Base-by-base conservation (phyloP, 2,113 vertebrate species). In the Megaceryle torquata region DNA sequence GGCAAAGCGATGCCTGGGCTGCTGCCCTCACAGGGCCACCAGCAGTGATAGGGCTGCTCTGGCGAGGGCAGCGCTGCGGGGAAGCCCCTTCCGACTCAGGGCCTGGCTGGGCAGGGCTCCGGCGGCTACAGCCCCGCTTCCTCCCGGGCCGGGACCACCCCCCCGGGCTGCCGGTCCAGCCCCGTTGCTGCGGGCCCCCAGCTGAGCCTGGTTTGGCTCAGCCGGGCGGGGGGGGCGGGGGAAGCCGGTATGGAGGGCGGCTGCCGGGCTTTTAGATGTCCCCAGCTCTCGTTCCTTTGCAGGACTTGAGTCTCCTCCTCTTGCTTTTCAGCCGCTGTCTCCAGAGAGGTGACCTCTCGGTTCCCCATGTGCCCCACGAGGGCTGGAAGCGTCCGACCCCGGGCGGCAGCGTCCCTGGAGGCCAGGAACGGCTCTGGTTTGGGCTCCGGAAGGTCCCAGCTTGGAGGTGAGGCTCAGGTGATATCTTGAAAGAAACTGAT, bases 341-440 rank as follows among this genome's bases (percentile, higher is more conserved):
- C 18, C 83, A 51, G 35, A 29, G 12, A 21, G 22, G 69, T 2
- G 19, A 28, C 16, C 33, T 31, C 13, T 41, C 0, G 0, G 26
- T 4, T 25, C 17, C n/a, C 15, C 2, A 5, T 8, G 21, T 11
- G 13, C 39, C 20, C 35, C 11, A 2, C 1, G 13, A 44, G 22
- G 35, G 59, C 35, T 35, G 33, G 9, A 25, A 22, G 13, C 13
- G 2, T 0, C 19, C 0, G 3, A 6, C 26, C 17, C 22, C 0
- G 13, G n/a, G 22, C n/a, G 18, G 48, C 33, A 12, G 35, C 2
- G 0, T 44, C 43, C n/a, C 39, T 8, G 56, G 22, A 41, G 31
- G 13, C 39, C 33, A n/a, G 28, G 1, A 60, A 3, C 0, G 0
- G n/a, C 53, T 21, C 19, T 13, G 41, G 15, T 8, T 26, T 33